Evolutionary conservation across 2,113 vertebrate genomes (phyloP), one percentile per base, ranked within the genome.

Genomic region (Corvus cornix): DNA sequence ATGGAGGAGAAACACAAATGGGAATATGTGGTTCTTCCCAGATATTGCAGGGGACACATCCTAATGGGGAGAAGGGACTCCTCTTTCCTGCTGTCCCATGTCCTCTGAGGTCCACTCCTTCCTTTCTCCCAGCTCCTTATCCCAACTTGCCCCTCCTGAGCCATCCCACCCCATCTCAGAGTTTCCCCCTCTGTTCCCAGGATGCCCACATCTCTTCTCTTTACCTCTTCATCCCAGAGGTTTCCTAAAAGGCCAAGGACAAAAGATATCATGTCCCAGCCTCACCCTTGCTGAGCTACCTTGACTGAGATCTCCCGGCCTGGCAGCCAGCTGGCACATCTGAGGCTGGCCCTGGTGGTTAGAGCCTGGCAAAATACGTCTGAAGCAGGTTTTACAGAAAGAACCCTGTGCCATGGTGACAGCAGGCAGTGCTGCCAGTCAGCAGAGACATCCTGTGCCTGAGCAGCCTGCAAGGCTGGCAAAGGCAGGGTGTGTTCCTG

Each of bases 261-360:
- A 69, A 87, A 79, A 46, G 26, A 5, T 20, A 12, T 52, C 2
- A 37, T 64, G 28, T 58, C 28, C 14, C 59, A 60, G 49, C 33
- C 39, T 56, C 51, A 28, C n/a, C 41, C 33, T 64, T 81, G 44
- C 59, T 19, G 13, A 66, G 26, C 46, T 31, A 30, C 55, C 55
- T 44, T 62, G 49, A 39, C 76, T 0, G 0, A 72, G 24, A 37
- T 39, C 19, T 90, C 35, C 69, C 4, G 3, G 24, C 0, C 0
- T 4, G 2, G 74, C 67, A 79, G 58, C 37, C 64, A 67, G 76
- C 41, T 4, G 7, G 41, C 35, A 26, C 0, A 2, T 12, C n/a
- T 0, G 0, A 43, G 77, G 28, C 60, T 39, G 89, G 68, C 16
- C 33, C 0, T 7, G 43, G 30, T 49, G 58, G 13, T 41, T 66